Conservation (phyloP, 2,888 invertebrate genomes). For the Melipona bicolor region DNA sequence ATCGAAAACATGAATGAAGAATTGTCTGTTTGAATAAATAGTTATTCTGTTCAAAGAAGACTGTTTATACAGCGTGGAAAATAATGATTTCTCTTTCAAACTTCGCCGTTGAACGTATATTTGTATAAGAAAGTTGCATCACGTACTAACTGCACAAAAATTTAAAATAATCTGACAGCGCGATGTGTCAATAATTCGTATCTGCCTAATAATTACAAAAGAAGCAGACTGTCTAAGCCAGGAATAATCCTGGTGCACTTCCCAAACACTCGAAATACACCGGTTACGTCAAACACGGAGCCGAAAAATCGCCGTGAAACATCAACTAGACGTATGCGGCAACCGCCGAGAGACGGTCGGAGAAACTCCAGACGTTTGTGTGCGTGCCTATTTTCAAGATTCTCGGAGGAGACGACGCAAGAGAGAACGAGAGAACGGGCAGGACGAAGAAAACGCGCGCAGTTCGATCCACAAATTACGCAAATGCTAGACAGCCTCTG, state of each 20-base stretch:
- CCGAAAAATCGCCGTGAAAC: neutral
- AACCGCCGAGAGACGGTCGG: neutral
- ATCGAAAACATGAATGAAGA: too few species aligned
- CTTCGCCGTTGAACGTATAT: neutral
- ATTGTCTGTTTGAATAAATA: too few species aligned
- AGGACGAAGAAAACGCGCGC: neutral
- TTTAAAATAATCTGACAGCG: neutral
- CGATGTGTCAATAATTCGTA: neutral
- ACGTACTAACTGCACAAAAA: neutral
- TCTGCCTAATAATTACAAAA: neutral
- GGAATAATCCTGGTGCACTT: neutral
- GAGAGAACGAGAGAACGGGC: neutral
- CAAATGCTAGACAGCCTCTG: constrained; percentile 30
- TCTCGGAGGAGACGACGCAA: neutral
- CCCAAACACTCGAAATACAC: neutral
- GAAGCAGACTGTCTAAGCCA: neutral
- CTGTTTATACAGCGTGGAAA: too few species aligned
- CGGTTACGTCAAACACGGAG: neutral
- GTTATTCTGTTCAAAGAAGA: too few species aligned
- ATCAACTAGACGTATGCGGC: neutral
- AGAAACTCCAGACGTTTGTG: constrained; percentile 10
- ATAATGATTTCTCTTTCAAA: neutral
- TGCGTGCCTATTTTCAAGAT: neutral
- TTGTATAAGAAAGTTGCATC: neutral
- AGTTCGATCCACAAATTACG: constrained; percentile 17